Conservation (phyloP, 2,797 vertebrate species). For the Taenioides sp. region DNA sequence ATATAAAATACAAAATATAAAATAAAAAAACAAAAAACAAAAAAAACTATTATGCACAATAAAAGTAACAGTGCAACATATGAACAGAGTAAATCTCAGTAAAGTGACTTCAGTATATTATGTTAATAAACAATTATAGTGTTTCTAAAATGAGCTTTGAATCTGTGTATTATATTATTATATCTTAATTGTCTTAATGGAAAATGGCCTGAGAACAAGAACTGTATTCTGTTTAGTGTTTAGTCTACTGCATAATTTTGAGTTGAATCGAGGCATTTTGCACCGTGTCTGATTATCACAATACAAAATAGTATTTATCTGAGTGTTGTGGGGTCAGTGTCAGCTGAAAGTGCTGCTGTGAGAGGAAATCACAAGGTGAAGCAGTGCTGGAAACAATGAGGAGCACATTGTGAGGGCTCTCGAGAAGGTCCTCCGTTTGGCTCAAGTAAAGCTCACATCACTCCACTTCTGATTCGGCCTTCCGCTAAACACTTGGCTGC, state of each 20-base stretch:
- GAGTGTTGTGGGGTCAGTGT: conserved; percentile 51
- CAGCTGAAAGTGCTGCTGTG: conserved; percentile 41
- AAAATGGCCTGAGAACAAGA: conserved; percentile 40
- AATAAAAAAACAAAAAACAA: no score
- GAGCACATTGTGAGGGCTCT: conserved; percentile 49
- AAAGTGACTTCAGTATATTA: no score
- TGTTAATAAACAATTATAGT: not conserved
- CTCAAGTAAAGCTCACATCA: conserved; percentile 59
- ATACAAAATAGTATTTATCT: conserved; percentile 28
- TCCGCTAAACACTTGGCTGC: conserved; percentile 50
- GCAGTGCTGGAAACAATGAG: conserved; percentile 53
- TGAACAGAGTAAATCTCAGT: no score
- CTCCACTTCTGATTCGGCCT: conserved; percentile 51
- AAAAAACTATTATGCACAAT: no score
- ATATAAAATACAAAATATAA: no score
- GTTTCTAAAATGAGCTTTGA: not conserved
- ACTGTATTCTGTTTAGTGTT: conserved; percentile 1
- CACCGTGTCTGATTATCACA: not conserved
- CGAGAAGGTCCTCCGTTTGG: conserved; percentile 45
- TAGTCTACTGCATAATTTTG: conserved; percentile 1
- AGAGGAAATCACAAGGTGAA: conserved; percentile 61
- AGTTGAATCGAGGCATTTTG: conserved; percentile 19
- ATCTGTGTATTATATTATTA: not conserved
- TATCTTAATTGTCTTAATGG: not conserved
- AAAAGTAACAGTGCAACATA: no score